phyloP scores from a whole-genome alignment of 1,140 invertebrate genomes.

The Hydropsyche tenuis region DNA sequence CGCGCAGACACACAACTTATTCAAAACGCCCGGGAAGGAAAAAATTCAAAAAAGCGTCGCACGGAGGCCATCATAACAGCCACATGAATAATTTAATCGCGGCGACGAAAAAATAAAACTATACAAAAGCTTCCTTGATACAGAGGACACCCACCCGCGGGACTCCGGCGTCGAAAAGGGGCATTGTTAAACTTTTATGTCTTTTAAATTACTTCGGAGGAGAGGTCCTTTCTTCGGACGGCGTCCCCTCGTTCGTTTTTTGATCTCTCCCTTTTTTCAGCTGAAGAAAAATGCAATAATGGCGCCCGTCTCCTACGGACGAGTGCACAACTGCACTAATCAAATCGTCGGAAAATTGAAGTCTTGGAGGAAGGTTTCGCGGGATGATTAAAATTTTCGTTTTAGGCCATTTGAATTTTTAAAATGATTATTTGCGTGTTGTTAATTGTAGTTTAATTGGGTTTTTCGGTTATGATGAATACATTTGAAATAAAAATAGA shows the following conservation, averaged over 20 bases:
- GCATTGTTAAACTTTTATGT: constrained; percentile 50
- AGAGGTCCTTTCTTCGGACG: not conserved
- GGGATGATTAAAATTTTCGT: not conserved
- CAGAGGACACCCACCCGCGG: no score
- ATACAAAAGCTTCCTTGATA: not conserved
- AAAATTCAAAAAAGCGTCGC: no score
- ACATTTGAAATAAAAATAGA: no score
- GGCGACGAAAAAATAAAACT: not conserved
- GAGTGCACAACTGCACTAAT: not conserved
- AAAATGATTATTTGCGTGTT: no score
- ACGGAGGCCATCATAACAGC: constrained; percentile 34
- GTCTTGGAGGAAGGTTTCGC: not conserved
- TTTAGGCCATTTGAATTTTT: no score
- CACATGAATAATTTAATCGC: constrained; percentile 41
- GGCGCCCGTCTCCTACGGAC: not conserved
- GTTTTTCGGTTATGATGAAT: no score
- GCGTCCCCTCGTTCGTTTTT: no score
- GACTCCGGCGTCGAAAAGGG: not conserved
- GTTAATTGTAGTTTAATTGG: no score
- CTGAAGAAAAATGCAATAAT: constrained; percentile 38
- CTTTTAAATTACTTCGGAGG: constrained; percentile 48
- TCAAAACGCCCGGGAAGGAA: no score
- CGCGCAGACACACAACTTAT: no score
- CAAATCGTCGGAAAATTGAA: constrained; percentile 2
- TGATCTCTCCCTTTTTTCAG: constrained; percentile 7